Conservation (phyloP, 1,140 invertebrate species). For the Drosophila triauraria region DNA sequence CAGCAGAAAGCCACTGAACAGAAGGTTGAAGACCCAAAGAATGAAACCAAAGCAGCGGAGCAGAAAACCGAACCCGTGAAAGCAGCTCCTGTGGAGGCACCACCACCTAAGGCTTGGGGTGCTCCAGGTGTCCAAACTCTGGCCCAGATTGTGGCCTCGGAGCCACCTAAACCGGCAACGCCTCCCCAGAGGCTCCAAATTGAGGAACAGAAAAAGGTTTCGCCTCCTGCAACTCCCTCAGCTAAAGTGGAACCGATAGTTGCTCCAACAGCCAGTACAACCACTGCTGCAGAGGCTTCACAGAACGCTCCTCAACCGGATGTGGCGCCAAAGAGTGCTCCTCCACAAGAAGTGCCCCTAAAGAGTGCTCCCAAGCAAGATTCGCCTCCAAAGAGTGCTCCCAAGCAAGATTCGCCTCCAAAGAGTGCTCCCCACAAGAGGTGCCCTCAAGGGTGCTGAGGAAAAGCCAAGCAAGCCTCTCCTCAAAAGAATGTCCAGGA, state of each 20-base stretch:
- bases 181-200: slow-evolving; percentile 18
- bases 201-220: slow-evolving; percentile 17
- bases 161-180: slow-evolving; percentile 27
- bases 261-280: not conserved
- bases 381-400: slow-evolving; percentile 3
- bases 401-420: not conserved
- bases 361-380: slow-evolving; percentile 9
- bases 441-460: slow-evolving; percentile 14
- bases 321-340: not conserved
- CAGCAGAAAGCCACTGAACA: slow-evolving; percentile 1
- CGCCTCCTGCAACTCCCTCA: slow-evolving; percentile 8
- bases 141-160: slow-evolving; percentile 67
- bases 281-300: not conserved
- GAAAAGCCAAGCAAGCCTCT: slow-evolving; percentile 30
- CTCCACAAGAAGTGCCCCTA: not conserved
- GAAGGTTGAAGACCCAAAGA: slow-evolving; percentile 2
- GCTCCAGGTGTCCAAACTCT: slow-evolving; percentile 57
- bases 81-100: not conserved
- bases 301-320: not conserved
- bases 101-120: slow-evolving; percentile 3
- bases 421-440: slow-evolving; percentile 22
- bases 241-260: slow-evolving; percentile 26
- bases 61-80: not conserved
- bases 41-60: slow-evolving; percentile 6
- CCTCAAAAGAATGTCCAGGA: slow-evolving; percentile 23